Evolutionary conservation across 2,888 invertebrate species (phyloP), one percentile per base, ranked within the genome.

Genomic region (Laothoe populi): DNA sequence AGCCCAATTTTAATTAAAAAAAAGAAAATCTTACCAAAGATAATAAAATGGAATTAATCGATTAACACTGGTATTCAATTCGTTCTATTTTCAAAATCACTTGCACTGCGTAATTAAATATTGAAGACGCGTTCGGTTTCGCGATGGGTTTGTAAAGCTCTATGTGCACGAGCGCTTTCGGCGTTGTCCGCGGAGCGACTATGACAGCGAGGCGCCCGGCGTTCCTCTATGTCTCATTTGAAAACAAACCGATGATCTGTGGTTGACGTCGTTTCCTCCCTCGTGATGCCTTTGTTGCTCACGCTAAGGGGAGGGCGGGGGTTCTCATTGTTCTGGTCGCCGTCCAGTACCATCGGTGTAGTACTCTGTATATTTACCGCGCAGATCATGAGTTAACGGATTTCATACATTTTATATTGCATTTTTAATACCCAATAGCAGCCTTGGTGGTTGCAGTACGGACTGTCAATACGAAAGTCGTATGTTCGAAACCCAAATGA

Each of bases 191-290:
- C 81, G 81, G 77, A 74, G 76, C 87, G 83, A 92, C 91, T 90
- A 68, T 77, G 79, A 70, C 75, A 68, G 59, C 66, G 66, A 69
- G 69, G 69, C 77, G 64, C 72, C 70, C 71, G 68, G 70, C 82
- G 81, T 74, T 80, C 86, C 85, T 86, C 86, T 85, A 89, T 81
- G 86, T 83, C 79, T 87, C 83, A 86, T 81, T 82, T 75, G 78
- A 74, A 81, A 79, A 78, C 71, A 73, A 70, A 70, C 64, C 46
- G 69, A 66, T 70, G 82, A 71, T 71, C 84, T 78, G 70, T 70
- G 67, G 65, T 67, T 64, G 66, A 67, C 66, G 69, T 67, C 68
- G 65, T 44, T 67, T 71, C 72, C 70, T 77, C 80, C 81, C 77
- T 78, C 75, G 62, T 57, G 65, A 67, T 68, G 70, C 66, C 70